A percentile compares a stretch with the other conserved stretches of the same genome.
phyloP scores from a whole-genome alignment of 2,888 invertebrate species.

The Azorinus chamasolen region DNA sequence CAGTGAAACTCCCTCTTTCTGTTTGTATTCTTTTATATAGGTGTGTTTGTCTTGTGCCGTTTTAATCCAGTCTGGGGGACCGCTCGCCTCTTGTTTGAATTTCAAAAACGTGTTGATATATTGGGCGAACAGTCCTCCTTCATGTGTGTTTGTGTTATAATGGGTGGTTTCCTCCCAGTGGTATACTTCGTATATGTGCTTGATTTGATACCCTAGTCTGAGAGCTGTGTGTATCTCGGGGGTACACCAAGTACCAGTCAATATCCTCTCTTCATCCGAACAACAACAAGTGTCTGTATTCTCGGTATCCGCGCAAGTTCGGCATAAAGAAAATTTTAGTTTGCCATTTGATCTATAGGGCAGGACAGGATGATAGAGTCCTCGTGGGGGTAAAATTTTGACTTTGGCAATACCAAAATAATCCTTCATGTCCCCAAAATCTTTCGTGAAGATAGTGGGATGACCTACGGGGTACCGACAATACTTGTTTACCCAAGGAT shows the following conservation, averaged over 20 bases:
- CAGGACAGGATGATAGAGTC: slow-evolving; percentile 80
- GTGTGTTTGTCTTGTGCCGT: slow-evolving; percentile 55
- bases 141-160: slow-evolving; percentile 49
- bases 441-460: slow-evolving; percentile 56
- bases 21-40: slow-evolving; percentile 62
- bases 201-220: slow-evolving; percentile 77
- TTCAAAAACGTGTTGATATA: slow-evolving; percentile 78
- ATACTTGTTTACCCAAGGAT: slow-evolving; percentile 72
- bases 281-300: slow-evolving; percentile 78
- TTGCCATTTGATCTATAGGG: slow-evolving; percentile 75
- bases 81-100: slow-evolving; percentile 74
- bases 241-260: slow-evolving; percentile 82
- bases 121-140: slow-evolving; percentile 75
- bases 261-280: slow-evolving; percentile 66
- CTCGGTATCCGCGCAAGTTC: slow-evolving; percentile 66
- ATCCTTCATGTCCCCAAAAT: slow-evolving; percentile 49
- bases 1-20: slow-evolving; percentile 59
- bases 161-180: slow-evolving; percentile 60
- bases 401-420: slow-evolving; percentile 75
- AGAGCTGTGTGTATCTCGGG: slow-evolving; percentile 83
- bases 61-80: slow-evolving; percentile 64
- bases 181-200: slow-evolving; percentile 82
- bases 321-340: slow-evolving; percentile 84
- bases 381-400: slow-evolving; percentile 70
- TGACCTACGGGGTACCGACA: slow-evolving; percentile 71